phyloP scores from a whole-genome alignment of 2,888 invertebrate species.

The Stenolophus ochropezus region DNA sequence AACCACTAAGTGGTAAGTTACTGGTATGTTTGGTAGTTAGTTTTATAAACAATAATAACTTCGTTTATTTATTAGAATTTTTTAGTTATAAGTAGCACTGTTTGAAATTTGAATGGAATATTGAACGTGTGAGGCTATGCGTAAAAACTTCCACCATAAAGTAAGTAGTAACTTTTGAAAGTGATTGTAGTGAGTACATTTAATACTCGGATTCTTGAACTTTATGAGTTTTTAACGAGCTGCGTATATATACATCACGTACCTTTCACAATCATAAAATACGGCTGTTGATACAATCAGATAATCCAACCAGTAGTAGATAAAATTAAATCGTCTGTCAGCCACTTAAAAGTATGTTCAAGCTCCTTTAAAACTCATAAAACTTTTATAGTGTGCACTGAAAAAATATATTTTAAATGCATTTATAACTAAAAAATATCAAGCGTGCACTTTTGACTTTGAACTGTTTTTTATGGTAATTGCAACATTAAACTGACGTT shows the following conservation, averaged over 20 bases:
- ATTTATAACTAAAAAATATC: not conserved
- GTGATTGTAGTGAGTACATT: slow-evolving; percentile 15
- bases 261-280: slow-evolving; percentile 31
- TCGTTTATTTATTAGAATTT: too few relatives aligned
- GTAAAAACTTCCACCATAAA: slow-evolving; percentile 6
- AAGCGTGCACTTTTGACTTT: not conserved
- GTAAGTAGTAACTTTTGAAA: not conserved
- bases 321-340: slow-evolving; percentile 1
- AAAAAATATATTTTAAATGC: slow-evolving; percentile 31
- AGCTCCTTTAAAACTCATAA: slow-evolving; percentile 26
- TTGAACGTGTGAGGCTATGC: not conserved
- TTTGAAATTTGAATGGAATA: not conserved
- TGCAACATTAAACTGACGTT: not conserved
- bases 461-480: not conserved
- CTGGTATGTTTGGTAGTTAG: too few relatives aligned
- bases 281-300: slow-evolving; percentile 29
- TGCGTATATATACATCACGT: slow-evolving; percentile 38
- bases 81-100: too few relatives aligned
- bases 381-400: slow-evolving; percentile 4
- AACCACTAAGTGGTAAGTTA: too few relatives aligned
- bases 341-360: slow-evolving; percentile 7
- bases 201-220: slow-evolving; percentile 12
- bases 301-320: slow-evolving; percentile 15
- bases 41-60: too few relatives aligned
- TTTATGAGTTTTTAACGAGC: slow-evolving; percentile 25